Evolutionary conservation across 1,140 invertebrate species (phyloP).

Genomic region (Trichonephila inaurata): DNA sequence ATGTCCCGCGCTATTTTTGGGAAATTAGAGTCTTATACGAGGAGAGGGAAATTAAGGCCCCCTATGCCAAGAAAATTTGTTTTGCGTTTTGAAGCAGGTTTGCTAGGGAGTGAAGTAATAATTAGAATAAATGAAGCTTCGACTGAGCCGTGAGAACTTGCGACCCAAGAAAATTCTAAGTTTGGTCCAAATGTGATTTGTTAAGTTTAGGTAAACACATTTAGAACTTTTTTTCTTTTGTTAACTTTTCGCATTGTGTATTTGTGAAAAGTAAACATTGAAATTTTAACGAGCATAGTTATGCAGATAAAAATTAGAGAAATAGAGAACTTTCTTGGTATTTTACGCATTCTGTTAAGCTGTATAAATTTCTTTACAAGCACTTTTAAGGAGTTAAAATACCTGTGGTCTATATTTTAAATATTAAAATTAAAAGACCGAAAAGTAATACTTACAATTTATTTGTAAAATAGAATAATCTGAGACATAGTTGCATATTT

Average conservation of each 20-base stretch:
- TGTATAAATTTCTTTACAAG: no score
- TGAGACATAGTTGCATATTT: no score
- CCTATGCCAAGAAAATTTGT: slow-evolving; percentile 36
- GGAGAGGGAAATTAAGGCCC: slow-evolving; percentile 22
- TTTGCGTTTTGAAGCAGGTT: slow-evolving; percentile 23
- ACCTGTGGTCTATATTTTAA: no score
- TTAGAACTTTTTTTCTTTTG: neutral
- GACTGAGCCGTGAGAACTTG: neutral
- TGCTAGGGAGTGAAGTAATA: slow-evolving; percentile 29
- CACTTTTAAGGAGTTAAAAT: no score
- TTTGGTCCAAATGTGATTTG: neutral
- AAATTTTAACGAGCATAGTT: no score
- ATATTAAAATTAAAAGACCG: no score
- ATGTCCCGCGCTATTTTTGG: slow-evolving; percentile 53
- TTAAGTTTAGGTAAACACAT: slow-evolving; percentile 4
- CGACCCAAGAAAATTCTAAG: neutral
- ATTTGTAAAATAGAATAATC: no score
- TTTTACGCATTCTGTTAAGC: no score
- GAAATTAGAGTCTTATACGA: slow-evolving; percentile 50
- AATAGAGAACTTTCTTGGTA: no score
- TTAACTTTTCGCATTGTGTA: neutral
- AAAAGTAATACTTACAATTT: no score
- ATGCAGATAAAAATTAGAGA: no score
- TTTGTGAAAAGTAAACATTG: neutral
- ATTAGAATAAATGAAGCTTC: slow-evolving; percentile 56